Base-by-base conservation (phyloP, 2,888 invertebrate species). In the Altica lythri region DNA sequence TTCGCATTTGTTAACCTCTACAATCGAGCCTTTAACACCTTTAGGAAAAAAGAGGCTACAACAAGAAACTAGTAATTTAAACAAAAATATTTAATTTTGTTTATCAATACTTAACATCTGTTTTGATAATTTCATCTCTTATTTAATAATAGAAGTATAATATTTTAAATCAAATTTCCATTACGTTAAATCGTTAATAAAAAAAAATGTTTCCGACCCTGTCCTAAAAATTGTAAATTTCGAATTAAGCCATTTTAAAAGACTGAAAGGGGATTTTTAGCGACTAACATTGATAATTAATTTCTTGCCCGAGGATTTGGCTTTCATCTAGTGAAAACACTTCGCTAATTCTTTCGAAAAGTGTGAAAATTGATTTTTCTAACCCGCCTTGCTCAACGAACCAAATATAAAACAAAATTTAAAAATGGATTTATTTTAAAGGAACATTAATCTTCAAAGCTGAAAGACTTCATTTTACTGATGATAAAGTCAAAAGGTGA, bases 231-330 rank as follows among this genome's bases (percentile, higher is more conserved):
- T 16, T 44, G 25, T 45, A 54, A 54, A 49, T 38, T 48, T 22
- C 38, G 48, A 54, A 54, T 54, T 49, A 54, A 54, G 44, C 44
- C 53, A 44, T 48, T 49, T 54, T 44, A 49, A n/a, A 34, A 37
- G 32, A 48, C 38, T 16, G 53, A 43, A 53, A 44, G 48, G 10
- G 42, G 37, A 16, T 25, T 46, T 43, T 44, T 19, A 19, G 12
- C 18, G 48, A 49, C 48, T 38, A 38, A 38, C 48, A 38, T 54
- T 54, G 22, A 54, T 54, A 49, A 54, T 54, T 54, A 54, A 54
- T 54, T 54, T 48, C 35, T 54, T 47, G 35, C 12, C 16, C 22
- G 6, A 27, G 8, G 19, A 12, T 32, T 34, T 45, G n/a, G 32
- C 8, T 27, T 10, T 35, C 12, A 19, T 37, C 37, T 27, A 35